A percentile compares a stretch with the other conserved stretches of the same genome.
These are phyloP conservation scores for Conopomorpha cramerella DNA, from an alignment of 1,140 invertebrate genomes.

Conservation along the genomic window DNA sequence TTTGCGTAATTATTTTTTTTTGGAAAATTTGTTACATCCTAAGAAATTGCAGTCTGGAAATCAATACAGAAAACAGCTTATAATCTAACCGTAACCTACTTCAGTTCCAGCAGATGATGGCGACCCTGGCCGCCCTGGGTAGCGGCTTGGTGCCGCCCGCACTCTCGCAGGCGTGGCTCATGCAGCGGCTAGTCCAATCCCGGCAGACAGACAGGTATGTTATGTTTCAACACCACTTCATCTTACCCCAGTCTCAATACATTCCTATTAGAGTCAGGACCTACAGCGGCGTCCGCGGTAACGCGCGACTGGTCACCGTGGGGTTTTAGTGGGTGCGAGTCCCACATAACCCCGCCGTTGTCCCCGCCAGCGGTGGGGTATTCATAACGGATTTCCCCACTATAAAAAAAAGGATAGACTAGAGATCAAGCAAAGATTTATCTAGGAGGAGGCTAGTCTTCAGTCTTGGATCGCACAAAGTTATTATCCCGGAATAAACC, in stretches of 20 bases:
- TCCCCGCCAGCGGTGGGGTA: no score
- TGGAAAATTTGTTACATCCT: no score
- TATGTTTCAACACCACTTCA: neutral
- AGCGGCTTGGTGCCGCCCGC: slow-evolving; percentile 56
- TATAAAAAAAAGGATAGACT: no score
- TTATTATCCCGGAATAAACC: no score
- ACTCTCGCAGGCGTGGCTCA: slow-evolving; percentile 62
- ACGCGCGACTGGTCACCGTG: neutral
- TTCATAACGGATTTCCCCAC: no score
- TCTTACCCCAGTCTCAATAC: neutral
- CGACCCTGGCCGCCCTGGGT: slow-evolving; percentile 65
- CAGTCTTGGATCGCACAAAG: no score
- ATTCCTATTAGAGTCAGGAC: neutral
- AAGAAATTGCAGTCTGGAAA: no score
- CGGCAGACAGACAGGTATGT: slow-evolving; percentile 33
- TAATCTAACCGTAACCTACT: slow-evolving; percentile 24
- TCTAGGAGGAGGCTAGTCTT: no score
- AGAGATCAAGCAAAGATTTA: no score
- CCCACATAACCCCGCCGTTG: no score
- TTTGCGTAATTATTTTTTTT: no score
- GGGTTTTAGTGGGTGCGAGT: neutral
- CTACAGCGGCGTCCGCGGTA: neutral
- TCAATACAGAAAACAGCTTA: no score
- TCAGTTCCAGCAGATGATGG: slow-evolving; percentile 66
- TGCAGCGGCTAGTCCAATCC: slow-evolving; percentile 32